Evolutionary conservation across 2,888 invertebrate genomes (phyloP).

Genomic region (Netelia melanura): DNA sequence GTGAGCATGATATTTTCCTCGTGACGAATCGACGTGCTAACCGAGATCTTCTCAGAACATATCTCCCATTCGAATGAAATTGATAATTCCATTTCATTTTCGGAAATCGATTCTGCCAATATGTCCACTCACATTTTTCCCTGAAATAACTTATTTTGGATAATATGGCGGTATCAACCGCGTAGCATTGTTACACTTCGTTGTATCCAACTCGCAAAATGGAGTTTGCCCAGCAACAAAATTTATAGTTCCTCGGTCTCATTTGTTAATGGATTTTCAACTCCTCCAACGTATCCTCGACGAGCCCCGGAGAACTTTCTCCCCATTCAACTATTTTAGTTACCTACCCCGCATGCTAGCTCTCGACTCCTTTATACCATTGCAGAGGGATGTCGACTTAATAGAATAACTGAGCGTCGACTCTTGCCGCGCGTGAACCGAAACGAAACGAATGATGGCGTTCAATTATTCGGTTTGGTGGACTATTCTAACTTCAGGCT

Average conservation of each 20-base stretch:
- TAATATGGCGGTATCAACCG: no score
- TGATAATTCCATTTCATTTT: no score
- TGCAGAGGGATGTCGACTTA: conserved; percentile 67
- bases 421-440: conserved; percentile 71
- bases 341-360: conserved; percentile 31
- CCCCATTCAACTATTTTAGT: conserved; percentile 13
- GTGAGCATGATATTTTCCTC: no score
- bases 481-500: conserved; percentile 33
- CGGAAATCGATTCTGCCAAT: no score
- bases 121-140: no score
- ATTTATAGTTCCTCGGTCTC: neutral
- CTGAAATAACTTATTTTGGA: no score
- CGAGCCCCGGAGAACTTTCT: conserved; percentile 7
- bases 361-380: conserved; percentile 47
- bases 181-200: no score
- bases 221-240: neutral
- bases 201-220: neutral
- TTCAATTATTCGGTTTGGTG: conserved; percentile 74
- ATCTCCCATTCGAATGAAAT: no score
- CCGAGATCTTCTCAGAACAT: no score
- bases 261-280: conserved; percentile 58
- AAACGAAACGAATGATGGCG: conserved; percentile 65
- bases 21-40: no score
- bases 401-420: conserved; percentile 79
- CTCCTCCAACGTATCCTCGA: conserved; percentile 13